These are phyloP conservation scores for Listronotus bonariensis DNA, from an alignment of 1,140 invertebrate species.

Conservation along the genomic window DNA sequence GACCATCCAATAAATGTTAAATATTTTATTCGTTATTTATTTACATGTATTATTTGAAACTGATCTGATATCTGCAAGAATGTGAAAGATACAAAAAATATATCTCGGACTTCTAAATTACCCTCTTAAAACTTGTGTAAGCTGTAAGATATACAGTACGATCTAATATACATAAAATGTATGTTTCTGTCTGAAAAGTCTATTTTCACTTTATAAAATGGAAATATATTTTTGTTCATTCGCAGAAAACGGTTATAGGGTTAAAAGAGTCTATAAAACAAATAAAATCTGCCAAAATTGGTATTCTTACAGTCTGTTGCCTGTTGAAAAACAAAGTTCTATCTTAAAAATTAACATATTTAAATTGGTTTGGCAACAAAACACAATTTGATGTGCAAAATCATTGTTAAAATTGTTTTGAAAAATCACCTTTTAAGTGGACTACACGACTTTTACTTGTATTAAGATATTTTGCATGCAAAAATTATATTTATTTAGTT, in stretches of 20 bases:
- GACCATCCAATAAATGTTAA: too few species aligned
- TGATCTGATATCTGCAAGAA: too few species aligned
- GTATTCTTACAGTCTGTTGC: constrained; percentile 14
- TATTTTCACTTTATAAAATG: constrained; percentile 16
- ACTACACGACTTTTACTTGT: constrained; percentile 4
- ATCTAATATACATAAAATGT: neutral
- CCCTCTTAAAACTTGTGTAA: neutral
- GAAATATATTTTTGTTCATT: neutral
- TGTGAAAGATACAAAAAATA: too few species aligned
- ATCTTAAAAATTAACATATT: constrained; percentile 13
- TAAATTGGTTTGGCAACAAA: constrained; percentile 5
- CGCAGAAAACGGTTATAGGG: neutral
- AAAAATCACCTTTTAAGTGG: neutral
- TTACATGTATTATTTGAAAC: too few species aligned
- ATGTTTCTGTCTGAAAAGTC: neutral
- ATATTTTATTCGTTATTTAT: too few species aligned
- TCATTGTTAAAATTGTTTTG: too few species aligned
- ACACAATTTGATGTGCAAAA: too few species aligned
- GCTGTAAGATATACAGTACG: constrained; percentile 2
- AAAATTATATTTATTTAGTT: too few species aligned
- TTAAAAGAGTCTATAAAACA: constrained; percentile 6
- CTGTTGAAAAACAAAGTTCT: constrained; percentile 8
- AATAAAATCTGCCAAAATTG: constrained; percentile 12
- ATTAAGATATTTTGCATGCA: too few species aligned
- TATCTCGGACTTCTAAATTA: too few species aligned